Percentiles rank a stretch among this genome's conserved stretches.
Conservation (phyloP, 2,797 vertebrate species). For the Dromococcyx pavoninus region DNA sequence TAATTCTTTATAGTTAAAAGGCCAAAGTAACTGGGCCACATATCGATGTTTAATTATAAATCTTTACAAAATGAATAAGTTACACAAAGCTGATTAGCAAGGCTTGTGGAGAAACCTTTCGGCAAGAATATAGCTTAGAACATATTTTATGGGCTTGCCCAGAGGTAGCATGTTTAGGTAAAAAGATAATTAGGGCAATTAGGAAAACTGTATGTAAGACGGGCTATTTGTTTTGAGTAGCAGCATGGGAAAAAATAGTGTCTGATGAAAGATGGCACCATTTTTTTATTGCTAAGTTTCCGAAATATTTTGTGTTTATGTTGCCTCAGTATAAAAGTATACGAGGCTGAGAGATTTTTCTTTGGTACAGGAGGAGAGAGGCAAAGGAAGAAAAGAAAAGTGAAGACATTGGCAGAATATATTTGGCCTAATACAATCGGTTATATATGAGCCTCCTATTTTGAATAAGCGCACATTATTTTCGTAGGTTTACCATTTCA, state of each 20-base stretch:
- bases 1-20: neutral
- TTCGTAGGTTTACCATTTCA: neutral
- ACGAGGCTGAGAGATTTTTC: neutral
- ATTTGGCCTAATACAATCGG: neutral
- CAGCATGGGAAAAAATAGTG: neutral
- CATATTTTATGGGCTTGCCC: neutral
- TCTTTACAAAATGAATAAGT: neutral
- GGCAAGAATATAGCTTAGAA: neutral
- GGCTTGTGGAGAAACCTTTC: neutral
- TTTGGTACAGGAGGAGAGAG: neutral
- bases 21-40: neutral
- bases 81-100: neutral
- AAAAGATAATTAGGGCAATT: neutral
- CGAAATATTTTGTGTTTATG: neutral
- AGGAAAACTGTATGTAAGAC: neutral
- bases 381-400: neutral
- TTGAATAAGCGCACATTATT: neutral
- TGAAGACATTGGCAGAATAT: neutral
- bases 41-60: neutral
- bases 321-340: neutral
- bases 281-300: neutral
- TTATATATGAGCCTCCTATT: neutral
- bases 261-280: neutral
- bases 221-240: neutral
- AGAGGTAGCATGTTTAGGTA: neutral